Percentiles rank a stretch among this genome's conserved stretches.
phyloP scores from a whole-genome alignment of 2,888 invertebrate species.

The Thecophora atra region DNA sequence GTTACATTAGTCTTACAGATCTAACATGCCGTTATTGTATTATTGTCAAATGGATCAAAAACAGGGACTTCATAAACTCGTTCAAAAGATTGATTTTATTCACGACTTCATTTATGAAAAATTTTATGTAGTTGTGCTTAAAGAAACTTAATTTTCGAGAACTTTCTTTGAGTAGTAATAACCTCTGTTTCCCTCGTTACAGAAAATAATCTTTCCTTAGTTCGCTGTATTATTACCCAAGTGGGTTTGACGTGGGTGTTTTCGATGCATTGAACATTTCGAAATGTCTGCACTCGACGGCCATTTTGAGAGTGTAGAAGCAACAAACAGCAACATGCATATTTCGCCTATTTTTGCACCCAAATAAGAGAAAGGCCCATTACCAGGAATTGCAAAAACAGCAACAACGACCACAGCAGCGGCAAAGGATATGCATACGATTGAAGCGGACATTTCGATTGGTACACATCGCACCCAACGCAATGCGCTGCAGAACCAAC shows the following conservation, averaged over 20 bases:
- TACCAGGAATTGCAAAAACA: neutral
- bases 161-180: too few relatives aligned
- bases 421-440: slow-evolving; percentile 17
- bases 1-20: too few relatives aligned
- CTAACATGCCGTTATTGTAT: too few relatives aligned
- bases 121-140: too few relatives aligned
- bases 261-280: neutral
- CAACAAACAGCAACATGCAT: neutral
- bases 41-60: too few relatives aligned
- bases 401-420: slow-evolving; percentile 10
- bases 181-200: too few relatives aligned
- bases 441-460: slow-evolving; percentile 18
- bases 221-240: neutral
- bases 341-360: neutral
- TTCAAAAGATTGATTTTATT: too few relatives aligned
- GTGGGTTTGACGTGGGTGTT: neutral
- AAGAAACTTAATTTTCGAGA: too few relatives aligned
- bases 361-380: neutral
- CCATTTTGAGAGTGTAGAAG: slow-evolving; percentile 23
- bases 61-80: too few relatives aligned
- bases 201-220: too few relatives aligned
- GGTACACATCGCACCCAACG: slow-evolving; percentile 1
- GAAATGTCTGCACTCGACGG: slow-evolving; percentile 2
- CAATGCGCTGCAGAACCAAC: neutral
- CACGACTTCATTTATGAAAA: too few relatives aligned